Conservation (phyloP, 2,888 invertebrate genomes). For the Pycnomerus fuliginosus region DNA sequence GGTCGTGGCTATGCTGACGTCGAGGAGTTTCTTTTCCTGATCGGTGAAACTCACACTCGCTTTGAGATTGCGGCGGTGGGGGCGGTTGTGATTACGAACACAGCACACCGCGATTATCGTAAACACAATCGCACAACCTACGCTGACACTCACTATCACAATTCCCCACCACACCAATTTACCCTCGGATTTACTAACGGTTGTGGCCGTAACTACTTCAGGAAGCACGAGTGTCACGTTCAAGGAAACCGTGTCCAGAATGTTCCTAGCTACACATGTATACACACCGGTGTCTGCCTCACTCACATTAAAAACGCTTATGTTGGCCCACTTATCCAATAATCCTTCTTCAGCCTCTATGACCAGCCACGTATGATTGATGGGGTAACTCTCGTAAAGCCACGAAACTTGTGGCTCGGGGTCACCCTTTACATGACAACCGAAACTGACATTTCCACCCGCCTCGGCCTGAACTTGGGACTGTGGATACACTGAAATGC, state of each 20-base stretch:
- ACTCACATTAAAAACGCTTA: slow-evolving; percentile 80
- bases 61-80: slow-evolving; percentile 69
- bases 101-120: slow-evolving; percentile 62
- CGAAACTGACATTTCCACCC: slow-evolving; percentile 80
- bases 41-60: slow-evolving; percentile 82
- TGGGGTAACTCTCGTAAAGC: slow-evolving; percentile 73
- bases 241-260: slow-evolving; percentile 60
- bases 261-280: slow-evolving; percentile 75
- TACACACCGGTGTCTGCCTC: slow-evolving; percentile 83
- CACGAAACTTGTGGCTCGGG: slow-evolving; percentile 82
- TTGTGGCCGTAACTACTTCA: slow-evolving; percentile 73
- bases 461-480: slow-evolving; percentile 66
- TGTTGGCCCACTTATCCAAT: slow-evolving; percentile 68
- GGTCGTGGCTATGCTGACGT: slow-evolving; percentile 74
- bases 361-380: slow-evolving; percentile 57
- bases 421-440: slow-evolving; percentile 79
- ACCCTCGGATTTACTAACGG: slow-evolving; percentile 70
- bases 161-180: slow-evolving; percentile 72
- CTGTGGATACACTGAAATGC: slow-evolving; percentile 54
- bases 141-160: slow-evolving; percentile 69
- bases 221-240: slow-evolving; percentile 67
- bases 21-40: slow-evolving; percentile 83
- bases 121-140: slow-evolving; percentile 62
- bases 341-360: slow-evolving; percentile 54
- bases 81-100: slow-evolving; percentile 57